Conservation (phyloP, 2,888 invertebrate species). For the Allacma fusca region DNA sequence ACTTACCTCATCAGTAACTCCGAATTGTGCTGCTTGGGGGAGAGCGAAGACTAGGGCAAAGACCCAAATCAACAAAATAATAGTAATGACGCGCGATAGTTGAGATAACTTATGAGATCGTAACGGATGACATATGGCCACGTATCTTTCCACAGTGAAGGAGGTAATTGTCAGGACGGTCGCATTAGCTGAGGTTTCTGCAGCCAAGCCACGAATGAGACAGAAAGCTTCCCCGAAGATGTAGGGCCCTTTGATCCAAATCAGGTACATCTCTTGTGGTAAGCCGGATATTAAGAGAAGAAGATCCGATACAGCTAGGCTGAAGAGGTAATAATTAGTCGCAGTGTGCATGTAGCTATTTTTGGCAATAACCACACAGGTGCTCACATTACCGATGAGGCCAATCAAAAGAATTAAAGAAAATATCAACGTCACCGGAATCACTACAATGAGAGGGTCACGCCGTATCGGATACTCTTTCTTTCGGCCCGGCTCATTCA, state of each 20-base stretch:
- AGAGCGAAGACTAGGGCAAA: conserved; percentile 77
- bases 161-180: conserved; percentile 83
- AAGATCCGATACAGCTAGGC: conserved; percentile 79
- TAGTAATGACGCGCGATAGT: conserved; percentile 80
- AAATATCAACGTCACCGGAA: conserved; percentile 76
- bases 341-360: conserved; percentile 83
- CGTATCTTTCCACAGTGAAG: conserved; percentile 85
- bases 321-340: conserved; percentile 84
- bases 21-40: conserved; percentile 67
- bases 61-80: conserved; percentile 82
- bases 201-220: conserved; percentile 77
- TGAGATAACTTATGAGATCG: conserved; percentile 84
- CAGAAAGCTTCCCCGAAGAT: conserved; percentile 81
- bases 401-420: conserved; percentile 76
- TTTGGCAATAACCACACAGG: conserved; percentile 78
- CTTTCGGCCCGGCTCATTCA: background rate
- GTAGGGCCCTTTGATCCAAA: conserved; percentile 78
- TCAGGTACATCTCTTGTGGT: conserved; percentile 79
- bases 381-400: conserved; percentile 79
- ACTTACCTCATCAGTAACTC: conserved; percentile 63
- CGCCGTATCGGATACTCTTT: conserved; percentile 60
- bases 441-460: conserved; percentile 71
- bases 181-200: conserved; percentile 86
- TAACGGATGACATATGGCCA: conserved; percentile 87
- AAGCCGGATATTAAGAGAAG: conserved; percentile 78